These are phyloP conservation scores for Tenthredo amoena DNA, from an alignment of 2,888 invertebrate species.

Conservation along the genomic window DNA sequence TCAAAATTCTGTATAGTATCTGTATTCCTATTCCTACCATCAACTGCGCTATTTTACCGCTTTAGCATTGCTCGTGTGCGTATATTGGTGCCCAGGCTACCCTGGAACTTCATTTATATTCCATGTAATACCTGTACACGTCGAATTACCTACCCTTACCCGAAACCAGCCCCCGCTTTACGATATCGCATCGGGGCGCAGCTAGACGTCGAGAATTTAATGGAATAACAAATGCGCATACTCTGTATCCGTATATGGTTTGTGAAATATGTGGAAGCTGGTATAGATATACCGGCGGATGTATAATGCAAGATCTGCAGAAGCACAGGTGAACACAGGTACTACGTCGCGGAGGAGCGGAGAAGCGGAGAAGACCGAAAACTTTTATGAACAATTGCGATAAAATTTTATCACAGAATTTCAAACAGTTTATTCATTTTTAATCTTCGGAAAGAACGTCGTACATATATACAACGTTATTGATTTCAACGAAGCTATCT, in stretches of 20 bases:
- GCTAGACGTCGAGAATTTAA: constrained; percentile 65
- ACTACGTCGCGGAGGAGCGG: background rate
- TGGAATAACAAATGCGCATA: constrained; percentile 71
- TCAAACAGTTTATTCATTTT: too few species aligned
- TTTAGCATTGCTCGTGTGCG: background rate
- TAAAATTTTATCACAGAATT: too few species aligned
- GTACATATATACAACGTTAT: too few species aligned
- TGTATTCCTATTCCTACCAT: background rate
- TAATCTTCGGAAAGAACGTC: too few species aligned
- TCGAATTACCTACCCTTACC: background rate
- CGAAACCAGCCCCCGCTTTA: background rate
- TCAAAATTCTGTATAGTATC: background rate
- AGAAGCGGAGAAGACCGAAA: background rate
- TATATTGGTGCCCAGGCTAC: background rate
- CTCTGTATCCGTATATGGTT: background rate
- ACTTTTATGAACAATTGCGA: too few species aligned
- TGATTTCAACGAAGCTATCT: background rate
- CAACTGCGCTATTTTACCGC: background rate
- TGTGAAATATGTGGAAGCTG: background rate
- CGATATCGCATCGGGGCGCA: background rate
- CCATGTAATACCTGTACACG: constrained; percentile 24
- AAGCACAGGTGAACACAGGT: background rate
- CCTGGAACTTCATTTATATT: constrained; percentile 18
- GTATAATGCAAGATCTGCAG: background rate
- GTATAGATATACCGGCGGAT: background rate